Base-by-base conservation (phyloP, 2,888 invertebrate species). In the Ceraclea dissimilis region DNA sequence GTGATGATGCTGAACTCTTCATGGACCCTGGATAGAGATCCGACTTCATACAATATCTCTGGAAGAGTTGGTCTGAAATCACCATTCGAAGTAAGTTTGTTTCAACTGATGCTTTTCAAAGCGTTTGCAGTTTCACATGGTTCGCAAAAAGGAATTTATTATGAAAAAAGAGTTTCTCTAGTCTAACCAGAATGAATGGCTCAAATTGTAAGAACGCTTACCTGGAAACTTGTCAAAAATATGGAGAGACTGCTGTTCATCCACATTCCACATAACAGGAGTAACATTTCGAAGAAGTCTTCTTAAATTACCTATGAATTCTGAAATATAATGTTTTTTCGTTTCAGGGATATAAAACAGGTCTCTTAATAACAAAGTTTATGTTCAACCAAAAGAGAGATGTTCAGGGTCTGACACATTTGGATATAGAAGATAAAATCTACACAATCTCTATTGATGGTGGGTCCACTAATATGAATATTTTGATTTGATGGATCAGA, bases 341-440 rank as follows among this genome's bases (percentile, higher is more conserved):
- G 57, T 67, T 64, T 57, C 71, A 81, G 71, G 85, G 84, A 10
- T 88, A 88, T 65, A 80, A 72, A 34, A 83, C 79, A 63, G 88
- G 88, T 1, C 80, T 82, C 20, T 70, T 90, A 39, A 80, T 80
- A 16, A 86, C 87, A 1, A 82, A 83, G 62, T 78, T 89, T 56
- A 77, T 80, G 34, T 67, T 86, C 0, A 82, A 82, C 10, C 79
- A 84, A 51, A 79, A 83, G 58, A 79, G 81, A 62, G 79, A 83
- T 62, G 77, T 90, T 44, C 73, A 80, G 57, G 90, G 89, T 1
- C 80, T 83, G 2, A 86, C 87, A 0, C 82, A 83, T 59, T 68
- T 90, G 34, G 84, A 86, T 61, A 71, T 90, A 19, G 88, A 90
- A 65, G 80, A 84, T 34, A 83, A 84, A 63, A 80, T 84, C 34